Evolutionary conservation across 2,888 invertebrate species (phyloP).

Genomic region (Synergus umbraculus): DNA sequence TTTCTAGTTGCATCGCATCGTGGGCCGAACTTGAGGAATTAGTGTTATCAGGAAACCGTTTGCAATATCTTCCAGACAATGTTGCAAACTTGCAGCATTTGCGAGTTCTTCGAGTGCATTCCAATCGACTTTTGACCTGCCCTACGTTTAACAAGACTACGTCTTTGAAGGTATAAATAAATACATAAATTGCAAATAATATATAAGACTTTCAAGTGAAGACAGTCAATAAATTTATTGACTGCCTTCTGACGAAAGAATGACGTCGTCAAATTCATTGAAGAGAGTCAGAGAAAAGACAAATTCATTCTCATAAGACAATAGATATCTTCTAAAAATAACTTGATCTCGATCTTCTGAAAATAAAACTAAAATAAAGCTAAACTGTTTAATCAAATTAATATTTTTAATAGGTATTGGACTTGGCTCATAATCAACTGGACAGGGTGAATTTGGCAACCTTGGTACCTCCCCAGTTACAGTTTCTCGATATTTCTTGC

Average conservation of each 20-base stretch:
- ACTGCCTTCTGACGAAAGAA: background rate
- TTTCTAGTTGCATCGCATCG: constrained; percentile 82
- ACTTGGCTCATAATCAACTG: constrained; percentile 91
- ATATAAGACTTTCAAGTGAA: background rate
- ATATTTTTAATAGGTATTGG: constrained; percentile 80
- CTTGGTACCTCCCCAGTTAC: constrained; percentile 88
- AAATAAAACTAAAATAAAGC: background rate
- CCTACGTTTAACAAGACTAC: constrained; percentile 87
- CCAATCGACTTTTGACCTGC: constrained; percentile 86
- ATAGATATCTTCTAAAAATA: background rate
- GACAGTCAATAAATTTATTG: background rate
- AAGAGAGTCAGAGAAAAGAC: background rate
- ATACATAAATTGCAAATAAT: background rate
- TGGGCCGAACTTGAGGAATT: constrained; percentile 91
- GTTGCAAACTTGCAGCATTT: constrained; percentile 85
- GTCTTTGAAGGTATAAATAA: constrained; percentile 81
- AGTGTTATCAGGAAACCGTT: constrained; percentile 89
- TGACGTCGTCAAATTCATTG: background rate
- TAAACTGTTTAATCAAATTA: background rate
- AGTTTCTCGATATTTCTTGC: constrained; percentile 91
- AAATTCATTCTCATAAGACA: background rate
- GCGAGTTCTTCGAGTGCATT: constrained; percentile 88
- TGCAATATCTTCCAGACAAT: constrained; percentile 87
- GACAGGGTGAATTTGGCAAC: constrained; percentile 88
- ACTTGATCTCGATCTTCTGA: background rate